Evolutionary conservation across 1,140 invertebrate species (phyloP).

Genomic region (Papilio machaon): DNA sequence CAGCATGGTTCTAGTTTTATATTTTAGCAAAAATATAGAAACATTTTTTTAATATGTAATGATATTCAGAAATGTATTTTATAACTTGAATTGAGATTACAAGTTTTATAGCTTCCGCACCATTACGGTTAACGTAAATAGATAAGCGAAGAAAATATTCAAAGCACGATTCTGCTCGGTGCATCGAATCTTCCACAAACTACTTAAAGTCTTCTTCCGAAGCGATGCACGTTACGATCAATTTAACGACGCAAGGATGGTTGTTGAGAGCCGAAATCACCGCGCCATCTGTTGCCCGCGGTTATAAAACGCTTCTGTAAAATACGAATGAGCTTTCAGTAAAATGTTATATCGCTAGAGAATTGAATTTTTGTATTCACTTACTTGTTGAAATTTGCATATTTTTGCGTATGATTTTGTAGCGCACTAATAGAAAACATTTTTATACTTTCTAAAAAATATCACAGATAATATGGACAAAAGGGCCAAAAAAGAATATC

Average conservation of each 20-base stretch:
- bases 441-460: too few relatives aligned
- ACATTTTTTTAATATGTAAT: background rate
- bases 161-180: conserved; percentile 1
- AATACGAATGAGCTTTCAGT: background rate
- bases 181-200: conserved; percentile 16
- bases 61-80: background rate
- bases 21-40: background rate
- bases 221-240: conserved; percentile 25
- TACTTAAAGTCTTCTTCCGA: conserved; percentile 22
- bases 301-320: conserved; percentile 18
- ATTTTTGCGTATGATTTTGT: background rate
- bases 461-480: too few relatives aligned
- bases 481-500: too few relatives aligned
- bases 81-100: background rate
- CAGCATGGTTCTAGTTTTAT: background rate
- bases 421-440: too few relatives aligned
- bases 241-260: conserved; percentile 25
- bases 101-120: background rate
- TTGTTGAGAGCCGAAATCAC: conserved; percentile 22
- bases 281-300: conserved; percentile 21
- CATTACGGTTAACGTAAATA: background rate
- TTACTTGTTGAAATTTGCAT: background rate
- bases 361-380: conserved; percentile 7
- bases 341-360: conserved; percentile 7
- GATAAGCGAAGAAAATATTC: conserved; percentile 20